Percentiles rank a stretch among this genome's conserved stretches.
phyloP scores from a whole-genome alignment of 2,797 vertebrate genomes.

The Emys orbicularis region DNA sequence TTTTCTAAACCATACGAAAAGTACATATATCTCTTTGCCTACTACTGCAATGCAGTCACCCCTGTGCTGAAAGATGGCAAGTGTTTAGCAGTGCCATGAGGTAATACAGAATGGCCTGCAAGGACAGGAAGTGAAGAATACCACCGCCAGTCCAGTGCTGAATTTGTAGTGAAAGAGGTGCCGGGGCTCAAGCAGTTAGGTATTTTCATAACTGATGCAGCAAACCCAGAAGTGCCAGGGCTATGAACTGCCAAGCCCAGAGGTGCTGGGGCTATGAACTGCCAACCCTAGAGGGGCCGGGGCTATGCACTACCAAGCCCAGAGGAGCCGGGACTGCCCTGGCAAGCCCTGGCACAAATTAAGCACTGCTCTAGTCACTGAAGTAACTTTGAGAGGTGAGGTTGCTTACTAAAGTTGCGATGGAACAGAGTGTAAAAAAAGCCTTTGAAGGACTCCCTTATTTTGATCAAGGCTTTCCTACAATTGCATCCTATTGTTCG shows the following conservation, averaged over 20 bases:
- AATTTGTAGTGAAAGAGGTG: too few species aligned
- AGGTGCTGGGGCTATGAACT: too few species aligned
- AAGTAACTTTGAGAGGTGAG: background rate
- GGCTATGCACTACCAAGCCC: too few species aligned
- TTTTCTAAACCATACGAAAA: rapidly evolving
- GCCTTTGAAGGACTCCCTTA: background rate
- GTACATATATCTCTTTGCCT: background rate
- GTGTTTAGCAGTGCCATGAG: background rate
- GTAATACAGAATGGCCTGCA: background rate
- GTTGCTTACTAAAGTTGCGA: background rate
- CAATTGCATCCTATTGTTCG: background rate
- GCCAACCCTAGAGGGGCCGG: too few species aligned
- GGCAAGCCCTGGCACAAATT: too few species aligned
- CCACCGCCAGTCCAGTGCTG: background rate
- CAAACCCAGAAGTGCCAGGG: too few species aligned
- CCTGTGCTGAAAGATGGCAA: background rate
- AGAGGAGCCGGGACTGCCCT: too few species aligned
- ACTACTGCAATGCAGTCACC: background rate
- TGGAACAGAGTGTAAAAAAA: background rate
- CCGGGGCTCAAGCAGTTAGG: too few species aligned
- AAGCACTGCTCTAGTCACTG: background rate
- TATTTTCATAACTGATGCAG: too few species aligned
- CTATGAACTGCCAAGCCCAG: too few species aligned
- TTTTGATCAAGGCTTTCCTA: background rate
- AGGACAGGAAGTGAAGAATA: background rate